Evolutionary conservation across 2,113 vertebrate genomes (phyloP).

Genomic region (Notothenia rossii): DNA sequence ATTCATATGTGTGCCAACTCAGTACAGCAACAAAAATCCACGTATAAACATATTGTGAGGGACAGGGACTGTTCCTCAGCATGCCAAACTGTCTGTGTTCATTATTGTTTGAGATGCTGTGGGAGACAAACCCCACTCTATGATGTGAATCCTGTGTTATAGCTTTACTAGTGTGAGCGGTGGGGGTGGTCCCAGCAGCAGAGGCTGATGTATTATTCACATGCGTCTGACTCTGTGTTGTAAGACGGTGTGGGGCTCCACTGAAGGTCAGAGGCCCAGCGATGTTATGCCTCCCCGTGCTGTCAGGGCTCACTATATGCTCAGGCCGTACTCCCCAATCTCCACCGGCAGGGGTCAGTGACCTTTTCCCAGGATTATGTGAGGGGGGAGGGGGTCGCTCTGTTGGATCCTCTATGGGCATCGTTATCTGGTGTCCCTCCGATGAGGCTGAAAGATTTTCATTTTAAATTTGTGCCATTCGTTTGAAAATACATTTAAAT

Average conservation of each 20-base stretch:
- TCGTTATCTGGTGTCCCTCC: conserved; percentile 57
- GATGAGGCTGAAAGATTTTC: not conserved
- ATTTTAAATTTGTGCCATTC: not conserved
- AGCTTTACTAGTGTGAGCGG: conserved; percentile 30
- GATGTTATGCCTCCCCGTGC: conserved; percentile 60
- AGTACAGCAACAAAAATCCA: not conserved
- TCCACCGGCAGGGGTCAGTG: conserved; percentile 56
- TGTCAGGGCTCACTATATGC: conserved; percentile 68
- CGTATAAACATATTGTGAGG: conserved; percentile 3
- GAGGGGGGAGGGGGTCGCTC: not conserved
- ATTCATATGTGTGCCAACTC: too few relatives aligned
- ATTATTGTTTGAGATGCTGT: conserved; percentile 48
- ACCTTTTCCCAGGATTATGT: conserved; percentile 60
- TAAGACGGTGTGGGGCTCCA: conserved; percentile 59
- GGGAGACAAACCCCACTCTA: conserved; percentile 43
- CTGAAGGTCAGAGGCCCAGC: conserved; percentile 76
- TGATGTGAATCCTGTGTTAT: conserved; percentile 57
- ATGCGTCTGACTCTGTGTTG: conserved; percentile 65
- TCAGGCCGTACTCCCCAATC: conserved; percentile 43
- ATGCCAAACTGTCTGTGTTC: conserved; percentile 49
- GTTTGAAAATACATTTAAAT: not conserved
- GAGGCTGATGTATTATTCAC: conserved; percentile 80
- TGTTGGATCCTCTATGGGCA: conserved; percentile 33
- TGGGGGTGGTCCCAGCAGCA: conserved; percentile 58
- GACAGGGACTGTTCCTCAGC: conserved; percentile 1